Percentiles rank a stretch among this genome's conserved stretches.
These are phyloP conservation scores for Lingula anatina DNA, from an alignment of 2,888 invertebrate species.

Conservation along the genomic window DNA sequence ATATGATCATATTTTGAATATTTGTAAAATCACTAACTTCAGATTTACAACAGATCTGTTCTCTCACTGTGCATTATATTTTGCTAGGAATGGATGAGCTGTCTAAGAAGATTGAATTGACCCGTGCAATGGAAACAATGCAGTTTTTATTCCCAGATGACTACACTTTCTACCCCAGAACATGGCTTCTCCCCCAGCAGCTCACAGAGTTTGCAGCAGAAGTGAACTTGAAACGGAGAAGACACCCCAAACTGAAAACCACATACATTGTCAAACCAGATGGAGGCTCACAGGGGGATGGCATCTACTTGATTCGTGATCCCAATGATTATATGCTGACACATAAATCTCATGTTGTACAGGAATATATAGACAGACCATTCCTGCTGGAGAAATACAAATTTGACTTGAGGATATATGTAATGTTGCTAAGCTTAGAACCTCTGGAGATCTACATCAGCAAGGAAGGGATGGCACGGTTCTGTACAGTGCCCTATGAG, in stretches of 20 bases:
- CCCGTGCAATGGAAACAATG: constrained; percentile 53
- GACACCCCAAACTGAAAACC: constrained; percentile 18
- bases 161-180: constrained; percentile 54
- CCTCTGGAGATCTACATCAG: constrained; percentile 53
- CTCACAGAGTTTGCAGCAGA: constrained; percentile 40
- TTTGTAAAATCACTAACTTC: too few species aligned
- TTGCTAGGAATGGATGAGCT: constrained; percentile 53
- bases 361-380: constrained; percentile 54
- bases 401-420: constrained; percentile 56
- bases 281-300: constrained; percentile 55
- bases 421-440: constrained; percentile 51
- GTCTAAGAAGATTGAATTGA: constrained; percentile 53
- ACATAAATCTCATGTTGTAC: constrained; percentile 36
- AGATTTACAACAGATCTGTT: not conserved
- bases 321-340: constrained; percentile 41
- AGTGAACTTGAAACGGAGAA: constrained; percentile 19
- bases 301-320: constrained; percentile 54
- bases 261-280: constrained; percentile 56
- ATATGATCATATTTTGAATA: too few species aligned
- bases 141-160: constrained; percentile 52
- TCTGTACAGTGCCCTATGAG: constrained; percentile 54
- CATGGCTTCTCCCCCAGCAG: constrained; percentile 56
- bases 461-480: constrained; percentile 52
- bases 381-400: constrained; percentile 52
- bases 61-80: not conserved